A percentile compares a stretch with the other conserved stretches of the same genome.
These are phyloP conservation scores for Typhlichthys eigenmanni DNA, from an alignment of 2,797 vertebrate genomes.

Conservation along the genomic window DNA sequence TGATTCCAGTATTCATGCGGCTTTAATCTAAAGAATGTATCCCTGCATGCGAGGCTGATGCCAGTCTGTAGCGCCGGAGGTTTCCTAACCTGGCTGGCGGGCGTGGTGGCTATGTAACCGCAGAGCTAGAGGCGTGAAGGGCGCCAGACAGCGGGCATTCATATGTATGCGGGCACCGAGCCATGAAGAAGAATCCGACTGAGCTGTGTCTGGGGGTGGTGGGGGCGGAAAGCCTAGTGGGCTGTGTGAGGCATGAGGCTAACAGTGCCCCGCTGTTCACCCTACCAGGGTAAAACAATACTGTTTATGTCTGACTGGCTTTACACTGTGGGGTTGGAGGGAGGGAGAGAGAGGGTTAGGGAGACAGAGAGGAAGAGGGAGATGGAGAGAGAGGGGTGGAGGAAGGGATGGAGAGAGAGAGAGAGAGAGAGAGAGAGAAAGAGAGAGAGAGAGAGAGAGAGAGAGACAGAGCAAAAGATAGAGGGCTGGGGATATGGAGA, in stretches of 20 bases:
- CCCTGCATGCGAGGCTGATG: constrained; percentile 28
- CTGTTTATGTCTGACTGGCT: constrained; percentile 75
- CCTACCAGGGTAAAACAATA: constrained; percentile 73
- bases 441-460: too few species aligned
- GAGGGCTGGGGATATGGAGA: too few species aligned
- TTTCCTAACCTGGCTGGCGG: constrained; percentile 30
- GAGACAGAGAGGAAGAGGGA: background rate
- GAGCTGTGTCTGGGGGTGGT: constrained; percentile 57
- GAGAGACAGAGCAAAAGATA: too few species aligned
- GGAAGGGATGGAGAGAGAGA: constrained; percentile 36
- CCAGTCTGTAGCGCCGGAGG: constrained; percentile 25
- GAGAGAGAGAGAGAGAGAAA: too few species aligned
- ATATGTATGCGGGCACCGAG: constrained; percentile 73
- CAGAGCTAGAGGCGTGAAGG: constrained; percentile 65
- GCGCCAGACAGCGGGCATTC: constrained; percentile 63
- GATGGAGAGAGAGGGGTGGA: constrained; percentile 32
- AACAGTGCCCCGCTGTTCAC: constrained; percentile 62
- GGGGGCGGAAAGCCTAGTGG: constrained; percentile 13
- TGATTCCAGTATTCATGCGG: too few species aligned
- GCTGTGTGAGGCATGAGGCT: constrained; percentile 56
- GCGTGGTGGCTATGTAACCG: constrained; percentile 40
- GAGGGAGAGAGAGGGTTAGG: constrained; percentile 30
- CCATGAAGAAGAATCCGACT: constrained; percentile 63
- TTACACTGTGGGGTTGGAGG: constrained; percentile 48
- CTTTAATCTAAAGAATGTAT: constrained; percentile 43